A percentile compares a stretch with the other conserved stretches of the same genome.
Evolutionary conservation across 2,113 vertebrate genomes (phyloP).

Genomic region (Semicossyphus pulcher): DNA sequence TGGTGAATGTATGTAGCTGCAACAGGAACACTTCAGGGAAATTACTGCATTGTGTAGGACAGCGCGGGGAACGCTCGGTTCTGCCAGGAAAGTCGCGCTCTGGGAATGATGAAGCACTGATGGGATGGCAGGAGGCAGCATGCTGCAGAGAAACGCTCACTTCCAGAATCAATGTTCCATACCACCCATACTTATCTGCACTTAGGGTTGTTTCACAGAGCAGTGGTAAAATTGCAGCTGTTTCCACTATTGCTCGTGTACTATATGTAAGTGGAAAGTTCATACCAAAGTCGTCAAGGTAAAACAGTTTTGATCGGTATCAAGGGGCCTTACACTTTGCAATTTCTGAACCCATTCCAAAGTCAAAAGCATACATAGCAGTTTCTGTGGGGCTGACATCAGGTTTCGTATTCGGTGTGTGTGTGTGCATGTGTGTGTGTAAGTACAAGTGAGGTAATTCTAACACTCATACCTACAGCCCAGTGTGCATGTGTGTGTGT

Average conservation of each 20-base stretch:
- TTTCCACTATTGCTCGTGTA: constrained; percentile 34
- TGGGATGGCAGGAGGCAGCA: constrained; percentile 65
- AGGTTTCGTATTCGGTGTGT: constrained; percentile 53
- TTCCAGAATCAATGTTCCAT: constrained; percentile 74
- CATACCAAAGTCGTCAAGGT: constrained; percentile 52
- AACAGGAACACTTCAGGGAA: constrained; percentile 65
- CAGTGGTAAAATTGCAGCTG: constrained; percentile 57
- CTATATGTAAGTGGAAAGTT: constrained; percentile 49
- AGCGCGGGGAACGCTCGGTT: constrained; percentile 50
- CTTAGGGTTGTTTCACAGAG: constrained; percentile 61
- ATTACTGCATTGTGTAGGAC: constrained; percentile 63
- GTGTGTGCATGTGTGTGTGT: constrained; percentile 9
- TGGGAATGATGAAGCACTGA: constrained; percentile 72
- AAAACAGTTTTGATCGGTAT: constrained; percentile 59
- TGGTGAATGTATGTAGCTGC: constrained; percentile 61
- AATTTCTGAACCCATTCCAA: constrained; percentile 53
- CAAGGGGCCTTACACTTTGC: constrained; percentile 45
- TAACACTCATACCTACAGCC: constrained; percentile 31
- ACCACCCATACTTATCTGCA: constrained; percentile 66
- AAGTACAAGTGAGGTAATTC: constrained; percentile 50
- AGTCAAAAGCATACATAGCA: constrained; percentile 50
- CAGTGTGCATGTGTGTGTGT: constrained; percentile 13
- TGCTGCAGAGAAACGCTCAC: constrained; percentile 67
- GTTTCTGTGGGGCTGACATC: constrained; percentile 53
- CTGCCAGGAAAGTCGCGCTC: constrained; percentile 58